Evolutionary conservation across 2,113 vertebrate genomes (phyloP).

Genomic region (Pampusana beccarii): DNA sequence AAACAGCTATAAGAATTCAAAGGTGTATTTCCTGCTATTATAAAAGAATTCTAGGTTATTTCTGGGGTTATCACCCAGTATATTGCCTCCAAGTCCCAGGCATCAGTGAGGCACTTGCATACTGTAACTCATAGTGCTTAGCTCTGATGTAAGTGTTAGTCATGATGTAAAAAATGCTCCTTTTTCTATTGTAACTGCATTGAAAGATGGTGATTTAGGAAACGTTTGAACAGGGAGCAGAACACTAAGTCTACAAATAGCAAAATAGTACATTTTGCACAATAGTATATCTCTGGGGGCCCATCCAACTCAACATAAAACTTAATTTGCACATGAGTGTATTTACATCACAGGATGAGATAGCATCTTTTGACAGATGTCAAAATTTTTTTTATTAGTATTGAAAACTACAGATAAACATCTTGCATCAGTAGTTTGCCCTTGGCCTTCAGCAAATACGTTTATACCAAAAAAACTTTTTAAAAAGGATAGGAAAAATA

Average conservation of each 20-base stretch:
- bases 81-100: background rate
- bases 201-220: background rate
- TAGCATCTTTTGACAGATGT: background rate
- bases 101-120: background rate
- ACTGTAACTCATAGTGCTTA: background rate
- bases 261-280: background rate
- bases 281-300: background rate
- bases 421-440: background rate
- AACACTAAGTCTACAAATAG: background rate
- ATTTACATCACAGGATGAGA: background rate
- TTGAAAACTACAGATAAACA: background rate
- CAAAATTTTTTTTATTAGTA: background rate
- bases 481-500: background rate
- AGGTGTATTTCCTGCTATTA: background rate
- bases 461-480: background rate
- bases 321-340: background rate
- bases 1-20: background rate
- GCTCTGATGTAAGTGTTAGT: background rate
- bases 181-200: conserved; percentile 1
- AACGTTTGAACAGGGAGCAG: conserved; percentile 14
- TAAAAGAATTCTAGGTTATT: background rate
- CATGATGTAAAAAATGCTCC: background rate
- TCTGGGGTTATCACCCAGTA: background rate
- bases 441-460: background rate
- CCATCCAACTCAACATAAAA: background rate